Conservation (phyloP, 2,113 vertebrate species). For the Chaenocephalus aceratus region DNA sequence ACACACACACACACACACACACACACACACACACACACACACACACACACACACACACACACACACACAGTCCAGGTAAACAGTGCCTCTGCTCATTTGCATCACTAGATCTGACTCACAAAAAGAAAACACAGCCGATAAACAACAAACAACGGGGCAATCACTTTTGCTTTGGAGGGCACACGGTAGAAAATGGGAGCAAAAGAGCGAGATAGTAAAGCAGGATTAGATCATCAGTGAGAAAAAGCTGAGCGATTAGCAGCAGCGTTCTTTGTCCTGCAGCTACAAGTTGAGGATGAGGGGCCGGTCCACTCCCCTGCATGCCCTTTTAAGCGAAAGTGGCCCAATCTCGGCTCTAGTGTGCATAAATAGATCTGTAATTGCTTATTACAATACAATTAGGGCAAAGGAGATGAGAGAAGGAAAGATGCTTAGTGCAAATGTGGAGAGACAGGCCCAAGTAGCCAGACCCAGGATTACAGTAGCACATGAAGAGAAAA, state of each 20-base stretch:
- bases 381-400: conserved; percentile 87
- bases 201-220: conserved; percentile 38
- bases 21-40: conserved; percentile 19
- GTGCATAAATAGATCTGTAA: conserved; percentile 83
- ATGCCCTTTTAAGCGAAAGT: conserved; percentile 73
- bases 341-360: conserved; percentile 80
- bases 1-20: conserved; percentile 37
- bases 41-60: conserved; percentile 36
- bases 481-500: conserved; percentile 68
- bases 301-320: conserved; percentile 44
- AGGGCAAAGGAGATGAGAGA: conserved; percentile 80
- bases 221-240: conserved; percentile 63
- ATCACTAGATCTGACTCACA: conserved; percentile 77
- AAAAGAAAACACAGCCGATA: conserved; percentile 73
- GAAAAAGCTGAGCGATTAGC: conserved; percentile 53
- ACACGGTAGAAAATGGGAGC: conserved; percentile 59
- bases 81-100: conserved; percentile 79
- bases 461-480: conserved; percentile 75
- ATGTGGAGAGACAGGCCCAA: conserved; percentile 82
- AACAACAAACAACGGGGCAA: conserved; percentile 75
- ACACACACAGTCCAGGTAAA: conserved; percentile 50
- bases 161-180: conserved; percentile 74
- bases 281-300: conserved; percentile 45
- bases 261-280: conserved; percentile 31
- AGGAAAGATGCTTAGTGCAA: conserved; percentile 83